phyloP scores from a whole-genome alignment of 2,797 vertebrate species.

The Melanotaenia maccullochi region DNA sequence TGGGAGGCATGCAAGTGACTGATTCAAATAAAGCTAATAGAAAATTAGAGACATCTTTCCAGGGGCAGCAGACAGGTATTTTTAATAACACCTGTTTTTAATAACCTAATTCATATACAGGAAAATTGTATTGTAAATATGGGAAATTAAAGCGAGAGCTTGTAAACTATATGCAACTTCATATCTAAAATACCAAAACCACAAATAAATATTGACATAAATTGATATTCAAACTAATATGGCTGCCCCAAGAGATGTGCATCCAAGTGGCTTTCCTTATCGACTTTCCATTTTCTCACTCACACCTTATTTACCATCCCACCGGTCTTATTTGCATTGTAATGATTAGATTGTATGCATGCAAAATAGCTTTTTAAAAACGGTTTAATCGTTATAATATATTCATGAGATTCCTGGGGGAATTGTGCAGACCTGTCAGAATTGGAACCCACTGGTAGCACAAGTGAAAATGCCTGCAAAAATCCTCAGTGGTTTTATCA shows the following conservation, averaged over 20 bases:
- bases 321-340: conserved; percentile 74
- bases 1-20: conserved; percentile 36
- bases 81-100: conserved; percentile 11
- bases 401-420: conserved; percentile 78
- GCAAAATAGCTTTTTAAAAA: conserved; percentile 71
- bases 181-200: conserved; percentile 38
- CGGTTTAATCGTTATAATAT: conserved; percentile 72
- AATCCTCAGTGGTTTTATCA: conserved; percentile 27
- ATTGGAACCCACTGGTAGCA: conserved; percentile 32
- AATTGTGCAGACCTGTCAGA: conserved; percentile 57
- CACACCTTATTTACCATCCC: conserved; percentile 76
- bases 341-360: conserved; percentile 74
- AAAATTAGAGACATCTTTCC: conserved; percentile 24
- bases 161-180: not conserved
- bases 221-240: conserved; percentile 54
- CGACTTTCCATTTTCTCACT: conserved; percentile 72
- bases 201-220: conserved; percentile 48
- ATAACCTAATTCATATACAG: conserved; percentile 11
- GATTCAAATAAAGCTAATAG: conserved; percentile 33
- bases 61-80: conserved; percentile 5
- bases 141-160: conserved; percentile 27
- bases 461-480: conserved; percentile 41
- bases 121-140: conserved; percentile 16
- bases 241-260: conserved; percentile 53
- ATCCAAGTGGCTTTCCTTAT: conserved; percentile 60